phyloP scores from a whole-genome alignment of 2,888 invertebrate genomes.

The Oligia fasciuncula region DNA sequence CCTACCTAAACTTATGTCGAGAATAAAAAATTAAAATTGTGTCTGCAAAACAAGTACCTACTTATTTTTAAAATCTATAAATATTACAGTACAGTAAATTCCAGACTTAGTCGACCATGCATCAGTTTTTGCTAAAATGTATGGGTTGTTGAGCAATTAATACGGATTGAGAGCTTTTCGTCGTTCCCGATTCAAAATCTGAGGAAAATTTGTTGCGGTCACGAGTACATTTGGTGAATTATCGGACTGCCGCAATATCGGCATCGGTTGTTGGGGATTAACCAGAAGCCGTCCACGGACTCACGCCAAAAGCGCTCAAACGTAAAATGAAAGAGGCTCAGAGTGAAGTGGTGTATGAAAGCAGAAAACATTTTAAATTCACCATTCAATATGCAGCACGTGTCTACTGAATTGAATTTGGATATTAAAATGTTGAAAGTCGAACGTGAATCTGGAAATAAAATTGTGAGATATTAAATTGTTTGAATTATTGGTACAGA shows the following conservation, averaged over 20 bases:
- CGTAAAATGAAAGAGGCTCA: conserved; percentile 74
- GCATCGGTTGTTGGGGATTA: conserved; percentile 64
- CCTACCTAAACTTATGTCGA: not conserved
- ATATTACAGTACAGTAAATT: conserved; percentile 24
- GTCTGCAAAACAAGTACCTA: not conserved
- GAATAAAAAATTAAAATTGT: not conserved
- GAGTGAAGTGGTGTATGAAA: conserved; percentile 62
- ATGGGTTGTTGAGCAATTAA: conserved; percentile 57
- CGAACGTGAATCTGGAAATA: conserved; percentile 18
- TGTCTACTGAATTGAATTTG: conserved; percentile 57
- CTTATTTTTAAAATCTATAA: not conserved
- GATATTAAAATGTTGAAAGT: conserved; percentile 38
- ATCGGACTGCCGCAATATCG: conserved; percentile 72
- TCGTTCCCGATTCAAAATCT: conserved; percentile 66
- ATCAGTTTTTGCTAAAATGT: conserved; percentile 45
- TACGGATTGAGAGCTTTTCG: conserved; percentile 53
- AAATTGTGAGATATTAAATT: conserved; percentile 14
- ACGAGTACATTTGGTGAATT: conserved; percentile 72
- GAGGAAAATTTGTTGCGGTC: conserved; percentile 68
- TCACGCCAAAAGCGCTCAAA: conserved; percentile 69
- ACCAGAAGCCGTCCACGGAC: conserved; percentile 62
- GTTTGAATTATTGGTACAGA: conserved; percentile 19
- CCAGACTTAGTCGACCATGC: conserved; percentile 11
- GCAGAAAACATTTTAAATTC: conserved; percentile 69
- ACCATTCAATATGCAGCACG: conserved; percentile 49